Evolutionary conservation across 1,140 invertebrate species (phyloP).

Genomic region (Thaumatotibia leucotreta): DNA sequence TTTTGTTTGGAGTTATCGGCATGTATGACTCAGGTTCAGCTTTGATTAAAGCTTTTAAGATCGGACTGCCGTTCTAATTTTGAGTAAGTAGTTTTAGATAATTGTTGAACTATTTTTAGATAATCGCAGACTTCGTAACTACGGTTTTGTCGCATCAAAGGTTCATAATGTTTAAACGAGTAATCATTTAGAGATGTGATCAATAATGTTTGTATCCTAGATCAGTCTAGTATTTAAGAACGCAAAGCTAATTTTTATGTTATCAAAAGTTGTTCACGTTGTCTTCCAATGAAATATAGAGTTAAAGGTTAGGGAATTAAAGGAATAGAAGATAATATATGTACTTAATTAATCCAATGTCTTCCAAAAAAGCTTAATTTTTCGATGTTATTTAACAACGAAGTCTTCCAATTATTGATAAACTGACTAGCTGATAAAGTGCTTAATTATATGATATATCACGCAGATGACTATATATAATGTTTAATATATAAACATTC

Average conservation of each 20-base stretch:
- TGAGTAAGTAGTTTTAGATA: conserved; percentile 40
- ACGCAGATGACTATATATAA: background rate
- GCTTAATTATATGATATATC: background rate
- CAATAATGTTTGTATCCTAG: conserved; percentile 33
- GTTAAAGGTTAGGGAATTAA: background rate
- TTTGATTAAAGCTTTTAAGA: conserved; percentile 92
- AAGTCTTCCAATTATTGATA: conserved; percentile 59
- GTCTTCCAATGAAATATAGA: conserved; percentile 32
- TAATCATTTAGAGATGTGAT: conserved; percentile 47
- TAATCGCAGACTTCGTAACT: conserved; percentile 40
- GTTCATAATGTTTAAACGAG: conserved; percentile 29
- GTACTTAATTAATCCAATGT: conserved; percentile 44
- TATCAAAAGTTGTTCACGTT: conserved; percentile 1
- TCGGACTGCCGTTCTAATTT: conserved; percentile 91
- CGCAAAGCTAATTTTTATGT: conserved; percentile 10
- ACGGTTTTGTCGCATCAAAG: conserved; percentile 30
- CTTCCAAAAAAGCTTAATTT: conserved; percentile 49
- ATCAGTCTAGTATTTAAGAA: conserved; percentile 24
- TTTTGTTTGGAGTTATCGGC: conserved; percentile 93
- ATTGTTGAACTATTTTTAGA: conserved; percentile 74
- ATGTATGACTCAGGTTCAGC: conserved; percentile 96
- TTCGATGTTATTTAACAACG: conserved; percentile 57
- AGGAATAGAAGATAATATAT: background rate
- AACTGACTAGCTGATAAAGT: conserved; percentile 15
- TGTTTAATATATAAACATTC: too few species aligned